These are phyloP conservation scores for Ptychobarbus kaznakovi DNA, from an alignment of 2,797 vertebrate genomes.

Conservation along the genomic window DNA sequence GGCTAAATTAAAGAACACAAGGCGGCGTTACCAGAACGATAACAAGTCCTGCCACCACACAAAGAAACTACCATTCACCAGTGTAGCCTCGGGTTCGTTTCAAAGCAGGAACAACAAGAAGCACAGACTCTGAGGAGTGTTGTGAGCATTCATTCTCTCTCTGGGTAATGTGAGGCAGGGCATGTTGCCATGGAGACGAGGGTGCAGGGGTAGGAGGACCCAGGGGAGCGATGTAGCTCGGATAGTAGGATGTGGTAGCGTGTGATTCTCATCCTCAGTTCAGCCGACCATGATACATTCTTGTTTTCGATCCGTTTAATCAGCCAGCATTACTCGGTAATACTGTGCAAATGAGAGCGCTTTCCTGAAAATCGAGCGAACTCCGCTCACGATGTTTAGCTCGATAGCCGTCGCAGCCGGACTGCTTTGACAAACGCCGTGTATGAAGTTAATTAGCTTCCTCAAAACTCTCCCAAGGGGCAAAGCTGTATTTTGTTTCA, in stretches of 20 bases:
- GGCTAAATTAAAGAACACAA: slow-evolving; percentile 16
- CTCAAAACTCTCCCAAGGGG: slow-evolving; percentile 4
- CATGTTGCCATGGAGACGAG: slow-evolving; percentile 62
- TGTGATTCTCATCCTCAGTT: slow-evolving; percentile 38
- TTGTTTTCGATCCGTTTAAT: slow-evolving; percentile 9
- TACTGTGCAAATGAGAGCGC: not conserved
- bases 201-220: slow-evolving; percentile 56
- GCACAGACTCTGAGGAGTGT: slow-evolving; percentile 18
- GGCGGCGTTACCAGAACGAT: not conserved
- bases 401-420: not conserved
- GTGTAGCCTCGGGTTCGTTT: not conserved
- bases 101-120: slow-evolving; percentile 14
- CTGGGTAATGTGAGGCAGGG: slow-evolving; percentile 55
- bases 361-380: slow-evolving; percentile 4
- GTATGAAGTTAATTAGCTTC: slow-evolving; percentile 30
- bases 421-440: not conserved
- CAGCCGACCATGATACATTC: slow-evolving; percentile 4
- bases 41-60: not conserved
- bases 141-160: slow-evolving; percentile 41
- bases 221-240: slow-evolving; percentile 57
- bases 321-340: slow-evolving; percentile 4
- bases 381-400: not conserved
- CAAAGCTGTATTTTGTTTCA: not conserved
- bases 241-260: slow-evolving; percentile 45
- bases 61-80: not conserved